These are phyloP conservation scores for Ranitomeya variabilis DNA, from an alignment of 2,113 vertebrate species.

Conservation along the genomic window DNA sequence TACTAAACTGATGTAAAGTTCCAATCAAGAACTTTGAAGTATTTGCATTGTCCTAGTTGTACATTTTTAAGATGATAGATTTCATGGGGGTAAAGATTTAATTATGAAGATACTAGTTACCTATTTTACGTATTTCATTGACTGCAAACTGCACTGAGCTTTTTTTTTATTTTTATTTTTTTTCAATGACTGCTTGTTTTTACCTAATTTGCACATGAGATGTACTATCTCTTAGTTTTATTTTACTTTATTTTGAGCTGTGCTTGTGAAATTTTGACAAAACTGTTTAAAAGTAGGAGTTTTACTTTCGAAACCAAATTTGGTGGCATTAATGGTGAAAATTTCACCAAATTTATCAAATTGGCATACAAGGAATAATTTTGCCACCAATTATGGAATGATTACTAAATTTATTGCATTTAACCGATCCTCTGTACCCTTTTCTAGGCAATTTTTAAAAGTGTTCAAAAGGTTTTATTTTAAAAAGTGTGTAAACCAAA, in stretches of 20 bases:
- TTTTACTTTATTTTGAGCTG: neutral
- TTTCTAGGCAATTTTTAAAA: too few relatives aligned
- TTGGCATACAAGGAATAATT: too few relatives aligned
- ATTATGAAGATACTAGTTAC: neutral
- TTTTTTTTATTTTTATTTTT: neutral
- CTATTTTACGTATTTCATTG: neutral
- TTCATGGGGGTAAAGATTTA: neutral
- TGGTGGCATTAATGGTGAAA: neutral
- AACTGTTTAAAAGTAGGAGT: neutral
- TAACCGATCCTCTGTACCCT: too few relatives aligned
- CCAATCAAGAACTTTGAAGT: neutral
- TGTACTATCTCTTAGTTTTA: neutral
- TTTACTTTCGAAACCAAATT: neutral
- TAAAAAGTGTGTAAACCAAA: too few relatives aligned
- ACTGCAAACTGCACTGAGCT: neutral
- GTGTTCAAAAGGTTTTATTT: too few relatives aligned
- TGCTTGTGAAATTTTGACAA: neutral
- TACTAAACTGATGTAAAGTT: conserved; percentile 63
- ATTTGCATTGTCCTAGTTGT: neutral
- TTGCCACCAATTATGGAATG: too few relatives aligned
- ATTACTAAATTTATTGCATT: too few relatives aligned
- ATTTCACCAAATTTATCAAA: too few relatives aligned
- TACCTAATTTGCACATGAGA: conserved; percentile 15
- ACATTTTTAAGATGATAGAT: neutral
- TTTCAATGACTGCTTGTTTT: neutral